Base-by-base conservation (phyloP, 1,140 invertebrate genomes). In the Vanessa atalanta region DNA sequence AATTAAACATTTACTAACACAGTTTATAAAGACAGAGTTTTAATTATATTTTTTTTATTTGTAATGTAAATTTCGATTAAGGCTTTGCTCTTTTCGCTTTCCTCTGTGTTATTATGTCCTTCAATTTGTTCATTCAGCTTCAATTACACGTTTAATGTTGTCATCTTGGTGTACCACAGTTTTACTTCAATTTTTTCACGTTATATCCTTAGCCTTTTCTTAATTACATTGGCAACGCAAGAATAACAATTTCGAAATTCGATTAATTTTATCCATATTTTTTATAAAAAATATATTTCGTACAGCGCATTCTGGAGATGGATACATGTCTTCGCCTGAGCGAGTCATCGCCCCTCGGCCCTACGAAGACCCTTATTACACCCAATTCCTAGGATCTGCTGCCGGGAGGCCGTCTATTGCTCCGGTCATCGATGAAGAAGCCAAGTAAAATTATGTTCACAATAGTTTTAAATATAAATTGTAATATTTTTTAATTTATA, bases 361-460 rank as follows among this genome's bases (percentile, higher is more conserved):
- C 55, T 97, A 97, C 82, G 97, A 98, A 84, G 97, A 98, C 86
- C 96, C 97, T 0, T 98, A 98, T 89, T 98, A 98, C 83, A 95
- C 96, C 15, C 96, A 97, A 83, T 97, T 96, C 84, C 77, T 93
- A 57, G 91, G 90, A 1, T 83, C 89, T 2, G 93, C 94, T 0
- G 93, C 95, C 0, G 82, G 77, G 6, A 90, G 96, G 66, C 95
- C 96, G 5, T 94, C 95, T 47, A 97, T 97, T 50, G 97, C 97
- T 12, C 97, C 97, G 1, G 96, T 97, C 23, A 98, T 98, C 72
- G 97, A 98, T 86, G 97, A 98, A 89, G 97, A 98, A 93, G 94
- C 97, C 60, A 96, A 96, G 96, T 97, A 94, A 89, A 83, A 60
- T n/a, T 11, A 65, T 47, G 50, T 61, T 43, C 9, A 43, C 7